A percentile compares a stretch with the other conserved stretches of the same genome.
These are phyloP conservation scores for Exocentrus adspersus DNA, from an alignment of 2,888 invertebrate species.

Conservation along the genomic window DNA sequence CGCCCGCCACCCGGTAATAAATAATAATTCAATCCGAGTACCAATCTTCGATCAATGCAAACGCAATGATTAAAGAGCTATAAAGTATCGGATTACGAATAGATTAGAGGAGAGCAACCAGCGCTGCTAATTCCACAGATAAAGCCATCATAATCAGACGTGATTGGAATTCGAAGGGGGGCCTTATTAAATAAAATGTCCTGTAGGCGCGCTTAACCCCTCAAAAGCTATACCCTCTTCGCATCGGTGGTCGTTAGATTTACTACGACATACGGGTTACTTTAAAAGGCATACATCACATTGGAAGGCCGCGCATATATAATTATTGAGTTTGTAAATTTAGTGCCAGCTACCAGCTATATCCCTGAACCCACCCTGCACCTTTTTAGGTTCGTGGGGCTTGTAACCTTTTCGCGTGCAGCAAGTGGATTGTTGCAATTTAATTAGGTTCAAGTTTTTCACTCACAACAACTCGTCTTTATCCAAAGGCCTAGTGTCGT, in stretches of 20 bases:
- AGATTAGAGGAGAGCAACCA: constrained; percentile 12
- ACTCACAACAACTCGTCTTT: no score
- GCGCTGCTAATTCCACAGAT: constrained; percentile 33
- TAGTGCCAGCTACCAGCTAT: neutral
- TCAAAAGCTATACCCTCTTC: neutral
- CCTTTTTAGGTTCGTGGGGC: constrained; percentile 4
- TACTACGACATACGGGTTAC: constrained; percentile 57
- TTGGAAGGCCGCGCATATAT: constrained; percentile 44
- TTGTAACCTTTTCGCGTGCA: neutral
- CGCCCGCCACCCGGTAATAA: neutral
- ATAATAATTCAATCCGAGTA: neutral
- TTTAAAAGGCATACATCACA: constrained; percentile 57
- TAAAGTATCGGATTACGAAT: constrained; percentile 7
- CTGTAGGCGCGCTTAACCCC: constrained; percentile 30
- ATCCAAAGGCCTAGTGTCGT: no score
- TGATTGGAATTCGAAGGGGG: constrained; percentile 56
- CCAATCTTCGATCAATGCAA: neutral
- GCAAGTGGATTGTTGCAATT: neutral
- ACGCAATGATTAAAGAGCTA: constrained; percentile 10
- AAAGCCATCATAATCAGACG: constrained; percentile 57
- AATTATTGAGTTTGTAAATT: constrained; percentile 45
- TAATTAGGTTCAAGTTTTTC: neutral
- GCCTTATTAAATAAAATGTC: constrained; percentile 58
- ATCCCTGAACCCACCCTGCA: constrained; percentile 19
- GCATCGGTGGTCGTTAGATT: constrained; percentile 42